These are phyloP conservation scores for Saccostrea echinata DNA, from an alignment of 1,140 invertebrate genomes.

Conservation along the genomic window DNA sequence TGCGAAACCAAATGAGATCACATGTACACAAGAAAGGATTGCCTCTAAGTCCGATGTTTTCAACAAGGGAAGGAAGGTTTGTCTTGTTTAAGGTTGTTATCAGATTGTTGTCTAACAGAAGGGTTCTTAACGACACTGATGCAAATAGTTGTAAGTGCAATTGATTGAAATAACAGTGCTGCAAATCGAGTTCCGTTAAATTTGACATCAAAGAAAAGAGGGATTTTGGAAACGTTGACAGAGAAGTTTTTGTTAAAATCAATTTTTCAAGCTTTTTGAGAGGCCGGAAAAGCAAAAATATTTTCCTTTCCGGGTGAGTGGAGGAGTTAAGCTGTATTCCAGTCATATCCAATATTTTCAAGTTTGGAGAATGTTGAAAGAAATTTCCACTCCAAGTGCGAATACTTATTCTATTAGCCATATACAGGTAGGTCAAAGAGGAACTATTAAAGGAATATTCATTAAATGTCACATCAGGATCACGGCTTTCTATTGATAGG, in stretches of 20 bases:
- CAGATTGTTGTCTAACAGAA: neutral
- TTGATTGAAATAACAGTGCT: neutral
- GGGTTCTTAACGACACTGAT: neutral
- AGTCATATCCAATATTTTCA: neutral
- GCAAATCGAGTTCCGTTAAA: neutral
- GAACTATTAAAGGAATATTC: neutral
- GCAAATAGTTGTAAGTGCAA: neutral
- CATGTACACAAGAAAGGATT: constrained; percentile 3
- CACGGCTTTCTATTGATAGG: neutral
- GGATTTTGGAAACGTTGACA: neutral
- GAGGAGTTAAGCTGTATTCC: neutral
- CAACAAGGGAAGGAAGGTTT: neutral
- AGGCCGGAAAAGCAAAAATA: neutral
- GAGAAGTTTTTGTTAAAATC: neutral
- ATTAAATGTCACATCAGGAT: neutral
- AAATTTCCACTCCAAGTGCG: neutral
- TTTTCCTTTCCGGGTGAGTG: neutral
- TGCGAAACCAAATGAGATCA: neutral
- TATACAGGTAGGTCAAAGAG: neutral
- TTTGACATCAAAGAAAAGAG: neutral
- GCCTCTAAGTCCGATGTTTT: neutral
- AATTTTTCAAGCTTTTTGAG: neutral
- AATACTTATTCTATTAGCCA: neutral
- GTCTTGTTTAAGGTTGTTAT: neutral
- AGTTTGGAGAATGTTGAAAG: neutral